Evolutionary conservation across 2,797 vertebrate genomes (phyloP).

Genomic region (Crocidura indochinensis): DNA sequence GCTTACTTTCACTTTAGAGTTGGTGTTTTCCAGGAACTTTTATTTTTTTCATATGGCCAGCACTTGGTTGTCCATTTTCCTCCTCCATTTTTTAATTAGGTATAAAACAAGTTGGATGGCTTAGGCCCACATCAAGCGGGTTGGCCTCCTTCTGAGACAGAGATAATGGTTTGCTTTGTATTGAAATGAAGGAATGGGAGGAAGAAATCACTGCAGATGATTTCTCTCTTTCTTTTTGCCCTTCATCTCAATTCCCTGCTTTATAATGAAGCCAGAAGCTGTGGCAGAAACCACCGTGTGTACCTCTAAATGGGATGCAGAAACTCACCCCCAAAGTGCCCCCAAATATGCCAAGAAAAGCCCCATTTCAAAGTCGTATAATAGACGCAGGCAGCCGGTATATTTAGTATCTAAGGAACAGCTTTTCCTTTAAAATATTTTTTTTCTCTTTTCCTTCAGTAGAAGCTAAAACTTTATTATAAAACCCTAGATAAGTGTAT

Average conservation of each 20-base stretch:
- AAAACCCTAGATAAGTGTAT: slow-evolving; percentile 91
- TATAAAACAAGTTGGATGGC: background rate
- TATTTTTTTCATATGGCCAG: background rate
- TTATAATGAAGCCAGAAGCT: background rate
- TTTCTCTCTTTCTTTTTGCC: background rate
- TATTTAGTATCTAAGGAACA: slow-evolving; percentile 82
- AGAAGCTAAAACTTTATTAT: slow-evolving; percentile 90
- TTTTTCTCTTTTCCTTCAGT: slow-evolving; percentile 75
- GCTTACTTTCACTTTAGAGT: background rate
- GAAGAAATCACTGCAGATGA: background rate
- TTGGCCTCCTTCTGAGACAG: background rate
- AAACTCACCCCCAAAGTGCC: slow-evolving; percentile 56
- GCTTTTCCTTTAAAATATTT: slow-evolving; percentile 68
- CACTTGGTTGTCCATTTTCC: background rate
- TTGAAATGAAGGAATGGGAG: background rate
- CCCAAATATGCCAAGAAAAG: slow-evolving; percentile 57
- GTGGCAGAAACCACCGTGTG: fast-evolving
- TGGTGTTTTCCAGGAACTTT: background rate
- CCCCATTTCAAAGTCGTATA: slow-evolving; percentile 72
- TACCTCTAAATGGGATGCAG: background rate
- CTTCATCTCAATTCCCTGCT: background rate
- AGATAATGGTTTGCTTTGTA: background rate
- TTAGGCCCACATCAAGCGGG: background rate
- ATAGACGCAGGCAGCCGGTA: slow-evolving; percentile 73
- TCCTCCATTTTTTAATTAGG: background rate